Conservation (phyloP, 2,113 vertebrate species). For the Lophochroa leadbeateri region DNA sequence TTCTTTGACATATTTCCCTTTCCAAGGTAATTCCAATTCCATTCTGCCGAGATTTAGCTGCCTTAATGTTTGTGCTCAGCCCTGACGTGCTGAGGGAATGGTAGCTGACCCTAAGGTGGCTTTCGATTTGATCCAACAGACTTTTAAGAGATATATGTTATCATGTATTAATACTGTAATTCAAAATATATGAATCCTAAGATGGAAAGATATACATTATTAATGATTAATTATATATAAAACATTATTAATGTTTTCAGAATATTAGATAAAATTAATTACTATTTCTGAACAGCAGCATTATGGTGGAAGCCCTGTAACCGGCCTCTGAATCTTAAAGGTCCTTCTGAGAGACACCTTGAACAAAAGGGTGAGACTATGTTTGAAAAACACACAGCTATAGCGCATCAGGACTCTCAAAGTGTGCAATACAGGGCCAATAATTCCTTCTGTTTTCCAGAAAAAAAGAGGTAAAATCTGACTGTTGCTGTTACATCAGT, state of each 20-base stretch:
- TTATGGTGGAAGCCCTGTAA: neutral
- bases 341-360: neutral
- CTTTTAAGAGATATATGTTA: fast-evolving
- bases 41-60: neutral
- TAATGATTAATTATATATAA: too few species aligned
- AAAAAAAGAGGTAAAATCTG: neutral
- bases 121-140: neutral
- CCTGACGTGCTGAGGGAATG: neutral
- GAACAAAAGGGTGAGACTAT: neutral
- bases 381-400: neutral
- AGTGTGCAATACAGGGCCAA: neutral
- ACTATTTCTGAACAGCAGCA: neutral
- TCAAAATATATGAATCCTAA: neutral
- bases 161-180: neutral
- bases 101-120: neutral
- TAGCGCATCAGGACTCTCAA: neutral
- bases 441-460: neutral
- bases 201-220: neutral
- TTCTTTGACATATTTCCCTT: neutral
- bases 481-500: neutral
- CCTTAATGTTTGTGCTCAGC: neutral
- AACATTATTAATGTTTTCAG: neutral
- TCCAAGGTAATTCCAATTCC: neutral
- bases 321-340: neutral
- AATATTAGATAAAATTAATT: neutral